Conservation (phyloP, 2,888 invertebrate genomes). For the Peribatodes rhomboidaria region DNA sequence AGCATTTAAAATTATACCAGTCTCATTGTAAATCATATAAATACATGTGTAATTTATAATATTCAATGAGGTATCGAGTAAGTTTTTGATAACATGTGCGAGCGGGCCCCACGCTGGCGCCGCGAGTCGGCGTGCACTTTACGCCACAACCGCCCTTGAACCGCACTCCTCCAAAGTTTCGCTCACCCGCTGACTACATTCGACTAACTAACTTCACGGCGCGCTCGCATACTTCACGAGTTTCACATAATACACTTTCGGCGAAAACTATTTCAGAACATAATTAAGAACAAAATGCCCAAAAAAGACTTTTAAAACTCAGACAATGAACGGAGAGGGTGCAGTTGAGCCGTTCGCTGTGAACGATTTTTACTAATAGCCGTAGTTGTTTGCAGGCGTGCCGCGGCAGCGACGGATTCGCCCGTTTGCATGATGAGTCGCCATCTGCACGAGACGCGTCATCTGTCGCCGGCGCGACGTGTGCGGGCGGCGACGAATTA, state of each 20-base stretch:
- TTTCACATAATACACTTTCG: constrained; percentile 10
- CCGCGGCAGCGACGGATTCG: too few relatives aligned
- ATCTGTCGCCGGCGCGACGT: background rate
- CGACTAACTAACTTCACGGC: constrained; percentile 9
- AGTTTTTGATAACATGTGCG: too few relatives aligned
- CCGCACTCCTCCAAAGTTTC: constrained; percentile 6
- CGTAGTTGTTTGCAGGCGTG: background rate
- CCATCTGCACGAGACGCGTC: background rate
- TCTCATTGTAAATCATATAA: too few relatives aligned
- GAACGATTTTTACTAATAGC: background rate
- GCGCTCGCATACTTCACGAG: constrained; percentile 18
- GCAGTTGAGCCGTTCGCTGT: background rate
- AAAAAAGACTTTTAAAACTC: background rate
- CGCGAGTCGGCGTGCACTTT: too few relatives aligned
- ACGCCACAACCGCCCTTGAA: constrained; percentile 6
- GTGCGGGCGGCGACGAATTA: background rate
- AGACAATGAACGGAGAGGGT: background rate
- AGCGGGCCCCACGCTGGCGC: too few relatives aligned
- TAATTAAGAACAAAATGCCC: constrained; percentile 8
- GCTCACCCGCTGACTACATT: background rate
- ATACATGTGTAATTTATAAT: too few relatives aligned
- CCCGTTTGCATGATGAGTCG: background rate
- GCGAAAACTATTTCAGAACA: constrained; percentile 6
- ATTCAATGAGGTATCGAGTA: too few relatives aligned
- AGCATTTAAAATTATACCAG: too few relatives aligned